Evolutionary conservation across 2,888 invertebrate genomes (phyloP), one percentile per base, ranked within the genome.

Genomic region (Spodoptera picta): DNA sequence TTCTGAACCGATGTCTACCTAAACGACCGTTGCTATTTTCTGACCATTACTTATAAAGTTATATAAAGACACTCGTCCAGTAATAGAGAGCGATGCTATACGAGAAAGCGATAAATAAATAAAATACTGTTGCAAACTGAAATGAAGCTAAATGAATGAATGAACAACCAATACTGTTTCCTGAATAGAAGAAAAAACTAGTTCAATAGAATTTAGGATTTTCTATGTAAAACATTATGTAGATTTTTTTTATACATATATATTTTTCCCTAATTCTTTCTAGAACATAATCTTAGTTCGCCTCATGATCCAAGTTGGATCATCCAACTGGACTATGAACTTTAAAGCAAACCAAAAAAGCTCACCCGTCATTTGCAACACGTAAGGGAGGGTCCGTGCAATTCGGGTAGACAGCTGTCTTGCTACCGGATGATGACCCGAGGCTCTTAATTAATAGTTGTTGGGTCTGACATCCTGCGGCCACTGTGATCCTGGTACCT

Each of bases 361-460:
- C 75, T 75, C 69, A 72, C 81, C 86, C 84, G 88, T 90, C 90
- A 90, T 84, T 87, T 77, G 74, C 87, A 87, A 77, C 79, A 71
- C 71, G 68, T 74, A 66, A 68, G 65, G 69, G 73, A 77, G 79
- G 72, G 69, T 80, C 71, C 60, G 73, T 79, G 74, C 80, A 73
- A 69, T 78, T 78, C 75, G 82, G 80, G 83, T 78, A 82, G 91
- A 90, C 91, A 89, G 91, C 91, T 91, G 90, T 91, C 91, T 91
- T 87, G 85, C 82, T 80, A 73, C 80, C 73, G 80, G 87, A 89
- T 89, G 89, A 90, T 91, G 90, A 88, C 90, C 87, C 85, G 83
- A 75, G 90, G 89, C 87, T 85, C 88, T 85, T 92, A 92, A 92
- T 92, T 92, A 92, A 93, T 92, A 91, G 90, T 90, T 88, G 83